These are phyloP conservation scores for Enteromius treurensis DNA, from an alignment of 2,797 vertebrate genomes.

Conservation along the genomic window DNA sequence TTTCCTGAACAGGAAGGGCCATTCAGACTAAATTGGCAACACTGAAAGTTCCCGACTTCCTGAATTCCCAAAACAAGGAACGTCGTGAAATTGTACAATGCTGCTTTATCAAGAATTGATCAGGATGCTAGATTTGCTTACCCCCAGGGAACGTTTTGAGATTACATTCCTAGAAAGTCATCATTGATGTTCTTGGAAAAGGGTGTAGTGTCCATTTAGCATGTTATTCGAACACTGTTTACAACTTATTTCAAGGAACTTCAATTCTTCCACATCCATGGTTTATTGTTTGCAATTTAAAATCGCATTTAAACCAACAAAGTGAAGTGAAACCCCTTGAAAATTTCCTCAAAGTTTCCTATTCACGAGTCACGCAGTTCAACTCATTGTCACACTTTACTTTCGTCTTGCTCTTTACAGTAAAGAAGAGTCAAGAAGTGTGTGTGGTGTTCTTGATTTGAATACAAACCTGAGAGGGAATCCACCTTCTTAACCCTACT, in stretches of 20 bases:
- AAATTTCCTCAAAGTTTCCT: slow-evolving; percentile 32
- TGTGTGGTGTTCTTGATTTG: slow-evolving; percentile 59
- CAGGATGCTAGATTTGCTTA: slow-evolving; percentile 14
- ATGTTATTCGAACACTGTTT: neutral
- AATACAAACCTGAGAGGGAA: slow-evolving; percentile 59
- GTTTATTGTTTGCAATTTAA: neutral
- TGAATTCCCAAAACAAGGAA: slow-evolving; percentile 48
- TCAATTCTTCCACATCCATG: neutral
- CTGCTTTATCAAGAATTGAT: slow-evolving; percentile 42
- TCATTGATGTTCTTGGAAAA: neutral
- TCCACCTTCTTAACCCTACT: slow-evolving; percentile 63
- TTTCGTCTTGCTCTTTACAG: slow-evolving; percentile 48
- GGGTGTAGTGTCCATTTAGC: neutral
- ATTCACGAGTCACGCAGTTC: slow-evolving; percentile 14
- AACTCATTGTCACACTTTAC: neutral
- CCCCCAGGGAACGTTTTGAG: neutral
- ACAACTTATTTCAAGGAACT: neutral
- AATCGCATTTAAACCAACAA: neutral
- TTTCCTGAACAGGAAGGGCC: slow-evolving; percentile 66
- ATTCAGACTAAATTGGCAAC: slow-evolving; percentile 65
- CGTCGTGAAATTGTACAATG: slow-evolving; percentile 12
- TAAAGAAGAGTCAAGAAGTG: slow-evolving; percentile 45
- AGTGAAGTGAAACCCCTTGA: slow-evolving; percentile 8
- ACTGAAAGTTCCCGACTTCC: slow-evolving; percentile 65
- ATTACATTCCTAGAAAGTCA: slow-evolving; percentile 13